Base-by-base conservation (phyloP, 2,113 vertebrate genomes). In the Galbula dea region DNA sequence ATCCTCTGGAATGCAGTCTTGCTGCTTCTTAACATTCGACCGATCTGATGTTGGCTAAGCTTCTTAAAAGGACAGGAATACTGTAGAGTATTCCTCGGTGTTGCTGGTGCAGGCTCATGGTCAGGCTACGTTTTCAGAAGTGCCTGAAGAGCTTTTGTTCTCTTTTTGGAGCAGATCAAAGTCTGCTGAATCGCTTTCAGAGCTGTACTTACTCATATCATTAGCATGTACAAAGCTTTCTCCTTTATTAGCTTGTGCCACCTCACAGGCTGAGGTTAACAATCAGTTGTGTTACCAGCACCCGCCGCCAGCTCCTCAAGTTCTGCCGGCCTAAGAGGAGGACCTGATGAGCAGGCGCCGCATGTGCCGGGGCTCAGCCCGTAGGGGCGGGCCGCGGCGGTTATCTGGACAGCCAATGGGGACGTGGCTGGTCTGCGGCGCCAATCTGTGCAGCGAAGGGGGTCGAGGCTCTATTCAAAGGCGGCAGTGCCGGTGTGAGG, bases 171-270 rank as follows among this genome's bases (percentile, higher is more conserved):
- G 57, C 32, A 68, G 83, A 94, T 93, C 94, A 93, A 94, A 95
- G 95, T 66, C 63, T 52, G 32, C 32, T 27, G 41, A 88, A 67
- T 82, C n/a, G n/a, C n/a, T n/a, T n/a, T 84, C 71, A 82, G 52
- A 95, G 83, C 95, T 88, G 75, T 29, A 39, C 67, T 96, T 92
- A 97, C 86, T 86, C 96, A 97, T 97, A 75, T 95, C 90, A 97
- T 97, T 95, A 94, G 26, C 7, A 67, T 88, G 54, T 88, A 97
- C 97, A 97, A 97, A 97, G 97, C 77, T 45, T 46, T 68, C 79
- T 65, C 82, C 66, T 86, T 88, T 93, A 73, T 84, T 82, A 19
- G 1, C 39, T 61, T 69, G 74, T 68, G 68, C 67, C 62, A 75
- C 49, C 71, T 93, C 81, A 17, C 32, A 55, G 80, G 79, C 83